phyloP scores from a whole-genome alignment of 2,888 invertebrate species.

The Synergus itoensis region DNA sequence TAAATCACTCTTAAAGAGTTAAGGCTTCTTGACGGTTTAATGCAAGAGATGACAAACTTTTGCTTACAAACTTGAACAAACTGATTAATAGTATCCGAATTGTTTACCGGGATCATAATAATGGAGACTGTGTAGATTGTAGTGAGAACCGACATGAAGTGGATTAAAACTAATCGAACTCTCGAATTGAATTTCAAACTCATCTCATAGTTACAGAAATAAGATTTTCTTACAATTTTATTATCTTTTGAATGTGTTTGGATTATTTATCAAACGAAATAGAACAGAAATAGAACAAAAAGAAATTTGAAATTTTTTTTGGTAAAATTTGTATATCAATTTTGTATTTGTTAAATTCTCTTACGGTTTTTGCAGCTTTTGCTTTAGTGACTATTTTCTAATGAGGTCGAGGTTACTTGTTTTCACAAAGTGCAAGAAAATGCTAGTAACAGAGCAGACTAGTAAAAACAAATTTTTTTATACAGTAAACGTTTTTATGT shows the following conservation, averaged over 20 bases:
- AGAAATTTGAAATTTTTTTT: too few relatives aligned
- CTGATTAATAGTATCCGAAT: not conserved
- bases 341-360: not conserved
- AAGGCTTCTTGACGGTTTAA: not conserved
- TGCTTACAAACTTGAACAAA: not conserved
- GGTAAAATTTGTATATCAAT: not conserved
- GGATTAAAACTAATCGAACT: conserved; percentile 61
- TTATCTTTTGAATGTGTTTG: not conserved
- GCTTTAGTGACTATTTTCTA: not conserved
- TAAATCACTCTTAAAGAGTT: not conserved
- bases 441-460: not conserved
- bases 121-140: not conserved
- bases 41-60: not conserved
- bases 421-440: conserved; percentile 3
- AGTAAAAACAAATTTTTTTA: conserved; percentile 4
- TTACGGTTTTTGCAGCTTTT: not conserved
- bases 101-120: not conserved
- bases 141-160: conserved; percentile 8
- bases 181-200: conserved; percentile 57
- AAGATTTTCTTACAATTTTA: conserved; percentile 19
- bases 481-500: conserved; percentile 34
- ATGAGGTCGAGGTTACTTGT: not conserved
- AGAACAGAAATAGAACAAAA: not conserved
- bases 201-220: conserved; percentile 40
- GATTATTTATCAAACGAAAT: not conserved